Percentiles rank a stretch among this genome's conserved stretches.
Conservation (phyloP, 2,888 invertebrate species). For the Pterostichus niger region DNA sequence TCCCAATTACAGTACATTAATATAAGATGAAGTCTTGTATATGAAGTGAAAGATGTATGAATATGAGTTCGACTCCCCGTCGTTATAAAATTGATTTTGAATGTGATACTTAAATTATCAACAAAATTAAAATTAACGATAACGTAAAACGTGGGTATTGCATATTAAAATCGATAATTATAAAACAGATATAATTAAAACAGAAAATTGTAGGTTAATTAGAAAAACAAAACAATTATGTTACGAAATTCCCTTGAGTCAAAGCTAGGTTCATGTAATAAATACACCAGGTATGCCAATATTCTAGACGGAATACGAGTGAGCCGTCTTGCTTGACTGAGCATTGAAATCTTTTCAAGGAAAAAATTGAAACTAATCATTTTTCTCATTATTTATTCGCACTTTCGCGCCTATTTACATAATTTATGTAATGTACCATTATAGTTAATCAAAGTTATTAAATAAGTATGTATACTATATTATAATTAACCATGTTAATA, state of each 20-base stretch:
- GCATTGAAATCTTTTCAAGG: conserved; percentile 32
- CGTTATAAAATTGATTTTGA: too few relatives aligned
- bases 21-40: too few relatives aligned
- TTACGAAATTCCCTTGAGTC: conserved; percentile 11
- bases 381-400: conserved; percentile 33
- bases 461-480: not conserved
- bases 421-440: conserved; percentile 40
- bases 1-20: too few relatives aligned
- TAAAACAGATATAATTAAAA: conserved; percentile 20
- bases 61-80: too few relatives aligned
- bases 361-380: conserved; percentile 34
- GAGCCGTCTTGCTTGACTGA: conserved; percentile 27
- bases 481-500: not conserved
- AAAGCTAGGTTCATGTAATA: conserved; percentile 16
- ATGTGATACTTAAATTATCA: too few relatives aligned
- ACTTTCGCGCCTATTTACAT: conserved; percentile 40
- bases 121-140: too few relatives aligned
- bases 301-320: conserved; percentile 28
- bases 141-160: too few relatives aligned
- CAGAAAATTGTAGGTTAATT: not conserved
- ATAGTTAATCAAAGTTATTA: conserved; percentile 19
- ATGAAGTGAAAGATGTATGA: too few relatives aligned
- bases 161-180: not conserved
- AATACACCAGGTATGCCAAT: not conserved
- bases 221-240: conserved; percentile 15